Evolutionary conservation across 2,113 vertebrate genomes (phyloP).

Genomic region (Bubo scandiacus): DNA sequence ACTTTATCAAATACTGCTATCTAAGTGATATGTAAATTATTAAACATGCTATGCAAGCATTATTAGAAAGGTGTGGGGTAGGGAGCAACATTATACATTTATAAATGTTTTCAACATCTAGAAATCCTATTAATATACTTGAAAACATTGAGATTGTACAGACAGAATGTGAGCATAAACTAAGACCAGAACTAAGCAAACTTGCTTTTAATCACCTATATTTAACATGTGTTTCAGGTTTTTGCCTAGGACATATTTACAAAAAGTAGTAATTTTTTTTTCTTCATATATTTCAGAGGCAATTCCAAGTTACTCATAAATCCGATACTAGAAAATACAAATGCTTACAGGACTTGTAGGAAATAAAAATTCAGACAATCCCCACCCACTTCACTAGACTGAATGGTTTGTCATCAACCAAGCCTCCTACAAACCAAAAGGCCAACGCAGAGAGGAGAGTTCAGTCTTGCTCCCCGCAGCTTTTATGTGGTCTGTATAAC

Average conservation of each 20-base stretch:
- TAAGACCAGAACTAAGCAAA: background rate
- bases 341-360: background rate
- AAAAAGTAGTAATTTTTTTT: background rate
- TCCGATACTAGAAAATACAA: background rate
- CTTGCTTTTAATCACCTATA: background rate
- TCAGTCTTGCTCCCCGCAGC: background rate
- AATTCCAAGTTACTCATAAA: background rate
- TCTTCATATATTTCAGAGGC: background rate
- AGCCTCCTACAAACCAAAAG: background rate
- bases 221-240: background rate
- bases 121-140: conserved; percentile 18
- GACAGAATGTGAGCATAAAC: background rate
- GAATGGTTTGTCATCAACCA: background rate
- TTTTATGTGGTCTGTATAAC: background rate
- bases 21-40: conserved; percentile 66
- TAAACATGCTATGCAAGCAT: conserved; percentile 27
- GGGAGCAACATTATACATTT: conserved; percentile 20
- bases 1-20: conserved; percentile 24
- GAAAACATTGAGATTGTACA: background rate
- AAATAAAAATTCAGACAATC: background rate
- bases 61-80: conserved; percentile 16
- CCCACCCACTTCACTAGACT: background rate
- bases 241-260: background rate
- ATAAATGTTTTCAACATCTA: conserved; percentile 6
- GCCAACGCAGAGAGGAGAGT: background rate